Conservation (phyloP, 2,888 invertebrate genomes). For the Boloria selene region DNA sequence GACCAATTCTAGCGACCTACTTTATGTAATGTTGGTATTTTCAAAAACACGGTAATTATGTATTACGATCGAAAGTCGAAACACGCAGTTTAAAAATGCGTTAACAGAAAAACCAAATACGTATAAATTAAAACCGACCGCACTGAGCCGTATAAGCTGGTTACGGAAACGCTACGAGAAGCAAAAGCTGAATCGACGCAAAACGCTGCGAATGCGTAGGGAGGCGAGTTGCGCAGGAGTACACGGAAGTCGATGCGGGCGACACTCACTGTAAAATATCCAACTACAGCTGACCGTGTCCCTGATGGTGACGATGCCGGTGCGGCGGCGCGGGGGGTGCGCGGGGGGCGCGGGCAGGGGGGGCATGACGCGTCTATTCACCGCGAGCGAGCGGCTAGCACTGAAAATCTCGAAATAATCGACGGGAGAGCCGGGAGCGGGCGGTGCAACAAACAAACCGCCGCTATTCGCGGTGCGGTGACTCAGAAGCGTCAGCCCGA, state of each 20-base stretch:
- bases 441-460: constrained; percentile 80
- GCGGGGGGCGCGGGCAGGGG: constrained; percentile 70
- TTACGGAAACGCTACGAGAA: background rate
- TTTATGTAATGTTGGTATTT: background rate
- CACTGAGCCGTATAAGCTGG: constrained; percentile 1
- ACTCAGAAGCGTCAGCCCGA: constrained; percentile 78
- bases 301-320: constrained; percentile 83
- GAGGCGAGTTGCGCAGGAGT: constrained; percentile 29
- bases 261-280: constrained; percentile 88
- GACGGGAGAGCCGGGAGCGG: constrained; percentile 74
- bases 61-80: no score
- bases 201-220: constrained; percentile 7
- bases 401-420: constrained; percentile 74
- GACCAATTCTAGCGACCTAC: constrained; percentile 20
- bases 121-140: background rate
- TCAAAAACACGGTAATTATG: background rate
- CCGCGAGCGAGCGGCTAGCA: constrained; percentile 70
- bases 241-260: constrained; percentile 39
- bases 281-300: constrained; percentile 88
- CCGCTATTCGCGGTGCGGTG: constrained; percentile 78
- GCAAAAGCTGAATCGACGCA: background rate
- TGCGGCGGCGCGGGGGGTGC: constrained; percentile 62
- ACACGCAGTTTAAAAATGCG: no score
- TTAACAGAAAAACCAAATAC: no score
- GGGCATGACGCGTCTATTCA: constrained; percentile 71